These are phyloP conservation scores for Rhogogaster chlorosoma DNA, from an alignment of 2,888 invertebrate species.

Conservation along the genomic window DNA sequence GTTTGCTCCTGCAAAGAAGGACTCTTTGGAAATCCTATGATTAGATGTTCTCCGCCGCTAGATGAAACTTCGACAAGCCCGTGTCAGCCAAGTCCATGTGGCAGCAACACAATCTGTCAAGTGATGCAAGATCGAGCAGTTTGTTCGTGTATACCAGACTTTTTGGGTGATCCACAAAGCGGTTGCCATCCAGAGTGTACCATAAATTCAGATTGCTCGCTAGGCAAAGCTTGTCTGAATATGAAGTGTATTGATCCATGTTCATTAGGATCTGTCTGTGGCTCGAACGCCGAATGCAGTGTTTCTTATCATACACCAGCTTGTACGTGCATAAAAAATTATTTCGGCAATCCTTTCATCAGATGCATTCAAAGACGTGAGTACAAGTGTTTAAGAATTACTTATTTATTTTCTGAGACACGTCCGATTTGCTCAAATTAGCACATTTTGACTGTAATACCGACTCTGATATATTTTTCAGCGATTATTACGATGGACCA, in stretches of 20 bases:
- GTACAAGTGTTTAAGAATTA: conserved; percentile 60
- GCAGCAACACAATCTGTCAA: conserved; percentile 88
- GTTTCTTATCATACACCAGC: conserved; percentile 91
- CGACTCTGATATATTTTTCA: conserved; percentile 46
- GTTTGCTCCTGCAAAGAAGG: conserved; percentile 88
- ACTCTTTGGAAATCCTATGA: conserved; percentile 88
- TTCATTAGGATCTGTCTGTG: conserved; percentile 85
- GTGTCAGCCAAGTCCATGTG: conserved; percentile 88
- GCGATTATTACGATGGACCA: conserved; percentile 62
- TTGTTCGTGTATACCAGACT: conserved; percentile 88
- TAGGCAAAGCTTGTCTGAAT: conserved; percentile 87
- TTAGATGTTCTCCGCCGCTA: conserved; percentile 84
- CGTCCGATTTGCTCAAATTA: background rate
- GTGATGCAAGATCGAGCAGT: conserved; percentile 85
- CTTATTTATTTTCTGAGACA: no score
- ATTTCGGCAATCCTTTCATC: conserved; percentile 89
- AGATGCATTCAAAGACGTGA: conserved; percentile 84
- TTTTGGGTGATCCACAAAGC: conserved; percentile 88
- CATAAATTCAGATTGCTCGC: conserved; percentile 90
- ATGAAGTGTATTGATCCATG: conserved; percentile 89
- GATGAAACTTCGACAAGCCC: conserved; percentile 82
- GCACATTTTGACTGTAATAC: background rate
- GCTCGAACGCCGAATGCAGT: conserved; percentile 88
- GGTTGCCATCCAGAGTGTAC: conserved; percentile 90
- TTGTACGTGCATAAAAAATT: conserved; percentile 88